Evolutionary conservation across 2,797 vertebrate genomes (phyloP).

Genomic region (Myotis findleyi): DNA sequence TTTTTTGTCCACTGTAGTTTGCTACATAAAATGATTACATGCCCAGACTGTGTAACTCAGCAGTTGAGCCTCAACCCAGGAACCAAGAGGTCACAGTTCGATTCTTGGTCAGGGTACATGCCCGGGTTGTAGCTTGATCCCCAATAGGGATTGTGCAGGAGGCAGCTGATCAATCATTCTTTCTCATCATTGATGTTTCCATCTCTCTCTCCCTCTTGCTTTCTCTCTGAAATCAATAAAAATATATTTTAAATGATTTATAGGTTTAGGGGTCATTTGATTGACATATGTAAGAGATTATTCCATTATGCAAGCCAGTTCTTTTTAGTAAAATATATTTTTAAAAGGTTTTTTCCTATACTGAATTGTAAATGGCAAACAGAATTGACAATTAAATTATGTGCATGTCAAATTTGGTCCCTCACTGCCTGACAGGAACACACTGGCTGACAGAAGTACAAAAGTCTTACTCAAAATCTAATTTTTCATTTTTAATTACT

Average conservation of each 20-base stretch:
- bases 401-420: constrained; percentile 62
- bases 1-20: constrained; percentile 3
- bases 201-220: no score
- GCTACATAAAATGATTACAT: neutral
- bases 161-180: no score
- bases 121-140: no score
- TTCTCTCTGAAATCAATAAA: no score
- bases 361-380: constrained; percentile 75
- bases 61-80: no score
- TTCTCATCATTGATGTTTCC: no score
- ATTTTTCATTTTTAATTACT: constrained; percentile 85
- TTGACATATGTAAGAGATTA: constrained; percentile 60
- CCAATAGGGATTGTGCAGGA: no score
- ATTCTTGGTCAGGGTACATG: no score
- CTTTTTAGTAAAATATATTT: constrained; percentile 60
- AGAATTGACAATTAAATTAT: constrained; percentile 70
- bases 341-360: constrained; percentile 67
- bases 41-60: no score
- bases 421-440: constrained; percentile 70
- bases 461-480: constrained; percentile 76
- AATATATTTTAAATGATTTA: neutral
- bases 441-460: constrained; percentile 75
- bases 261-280: constrained; percentile 58
- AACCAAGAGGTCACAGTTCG: no score
- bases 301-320: constrained; percentile 58